Evolutionary conservation across 2,888 invertebrate species (phyloP).

Genomic region (Miltochrista miniata): DNA sequence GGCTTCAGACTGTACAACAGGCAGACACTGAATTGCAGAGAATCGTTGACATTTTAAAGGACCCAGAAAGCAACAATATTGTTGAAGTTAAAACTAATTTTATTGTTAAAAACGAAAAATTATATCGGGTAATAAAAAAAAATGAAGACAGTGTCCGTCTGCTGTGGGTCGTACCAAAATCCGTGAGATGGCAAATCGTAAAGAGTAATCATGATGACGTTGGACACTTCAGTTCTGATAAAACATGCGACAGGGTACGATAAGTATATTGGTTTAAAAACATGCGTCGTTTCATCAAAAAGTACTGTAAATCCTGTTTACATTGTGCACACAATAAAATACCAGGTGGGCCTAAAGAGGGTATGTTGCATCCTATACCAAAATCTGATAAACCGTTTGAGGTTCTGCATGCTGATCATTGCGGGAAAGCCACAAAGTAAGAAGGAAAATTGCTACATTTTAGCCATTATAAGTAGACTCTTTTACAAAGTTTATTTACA

Average conservation of each 20-base stretch:
- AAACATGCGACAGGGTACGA: not conserved
- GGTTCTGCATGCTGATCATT: not conserved
- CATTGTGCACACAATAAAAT: not conserved
- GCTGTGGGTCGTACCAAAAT: constrained; percentile 3
- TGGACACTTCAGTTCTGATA: not conserved
- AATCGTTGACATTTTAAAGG: constrained; percentile 13
- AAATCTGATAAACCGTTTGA: not conserved
- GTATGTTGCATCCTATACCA: not conserved
- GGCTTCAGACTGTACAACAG: constrained; percentile 20
- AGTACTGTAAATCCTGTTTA: not conserved
- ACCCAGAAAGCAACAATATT: constrained; percentile 9
- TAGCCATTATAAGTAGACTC: not conserved
- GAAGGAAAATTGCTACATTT: not conserved
- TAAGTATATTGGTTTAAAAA: not conserved
- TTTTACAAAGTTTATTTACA: not conserved
- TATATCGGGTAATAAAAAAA: constrained; percentile 16
- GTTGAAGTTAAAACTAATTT: constrained; percentile 19
- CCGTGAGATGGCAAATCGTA: constrained; percentile 4
- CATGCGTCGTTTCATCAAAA: not conserved
- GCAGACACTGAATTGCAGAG: constrained; percentile 20
- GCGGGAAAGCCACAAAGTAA: not conserved
- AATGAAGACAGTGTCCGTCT: not conserved
- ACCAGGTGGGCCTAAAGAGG: not conserved
- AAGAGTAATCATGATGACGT: constrained; percentile 3
- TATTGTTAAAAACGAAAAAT: constrained; percentile 19